Percentiles rank a stretch among this genome's conserved stretches.
phyloP scores from a whole-genome alignment of 2,113 vertebrate genomes.

The Mobula birostris region DNA sequence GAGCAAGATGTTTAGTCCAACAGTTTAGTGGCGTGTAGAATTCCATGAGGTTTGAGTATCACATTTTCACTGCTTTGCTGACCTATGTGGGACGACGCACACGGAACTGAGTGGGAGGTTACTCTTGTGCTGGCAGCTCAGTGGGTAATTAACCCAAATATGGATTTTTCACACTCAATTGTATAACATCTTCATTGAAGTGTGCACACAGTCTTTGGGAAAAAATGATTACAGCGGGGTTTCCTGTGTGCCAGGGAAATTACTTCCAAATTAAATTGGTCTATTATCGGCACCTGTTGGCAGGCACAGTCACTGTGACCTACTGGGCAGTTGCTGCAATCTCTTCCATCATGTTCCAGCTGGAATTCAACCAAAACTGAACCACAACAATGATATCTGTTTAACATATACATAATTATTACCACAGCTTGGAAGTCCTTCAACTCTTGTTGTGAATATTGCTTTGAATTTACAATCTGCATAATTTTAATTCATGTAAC shows the following conservation, averaged over 20 bases:
- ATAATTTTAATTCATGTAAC: conserved; percentile 24
- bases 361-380: conserved; percentile 27
- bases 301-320: background rate
- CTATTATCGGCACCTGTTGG: conserved; percentile 19
- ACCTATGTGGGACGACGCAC: background rate
- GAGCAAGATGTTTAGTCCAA: background rate
- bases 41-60: background rate
- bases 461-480: conserved; percentile 9
- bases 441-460: conserved; percentile 15
- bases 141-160: conserved; percentile 14
- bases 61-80: background rate
- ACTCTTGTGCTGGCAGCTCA: background rate
- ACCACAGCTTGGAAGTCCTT: background rate
- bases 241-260: conserved; percentile 8
- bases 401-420: conserved; percentile 28
- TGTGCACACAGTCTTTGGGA: background rate
- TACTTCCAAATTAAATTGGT: conserved; percentile 13
- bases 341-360: background rate
- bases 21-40: background rate
- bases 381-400: conserved; percentile 19
- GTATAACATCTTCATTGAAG: conserved; percentile 8
- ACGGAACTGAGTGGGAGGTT: conserved; percentile 8
- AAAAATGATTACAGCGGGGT: background rate
- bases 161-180: conserved; percentile 21
- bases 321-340: background rate